A percentile compares a stretch with the other conserved stretches of the same genome.
Evolutionary conservation across 2,888 invertebrate genomes (phyloP).

Genomic region (Cinara cedri): DNA sequence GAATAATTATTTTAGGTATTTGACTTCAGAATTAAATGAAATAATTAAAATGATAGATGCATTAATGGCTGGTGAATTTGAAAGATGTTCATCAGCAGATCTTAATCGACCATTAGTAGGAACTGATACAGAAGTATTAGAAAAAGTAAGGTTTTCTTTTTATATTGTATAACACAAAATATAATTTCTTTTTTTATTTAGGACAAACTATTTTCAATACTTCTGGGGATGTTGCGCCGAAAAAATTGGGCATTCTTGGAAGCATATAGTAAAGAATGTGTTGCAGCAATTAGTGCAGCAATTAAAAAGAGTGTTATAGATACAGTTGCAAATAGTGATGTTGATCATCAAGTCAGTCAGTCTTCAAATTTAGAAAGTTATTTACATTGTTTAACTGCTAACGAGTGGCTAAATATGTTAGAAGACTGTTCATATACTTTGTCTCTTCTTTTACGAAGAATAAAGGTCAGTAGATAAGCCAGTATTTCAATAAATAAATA

Average conservation of each 20-base stretch:
- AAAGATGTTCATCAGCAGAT: conserved; percentile 87
- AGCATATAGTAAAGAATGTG: conserved; percentile 85
- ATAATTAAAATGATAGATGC: conserved; percentile 95
- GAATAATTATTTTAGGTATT: conserved; percentile 70
- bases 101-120: conserved; percentile 80
- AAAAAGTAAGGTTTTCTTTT: conserved; percentile 64
- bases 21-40: conserved; percentile 93
- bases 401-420: conserved; percentile 74
- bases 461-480: conserved; percentile 65
- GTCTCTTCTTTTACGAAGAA: conserved; percentile 74
- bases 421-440: conserved; percentile 72
- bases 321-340: conserved; percentile 69
- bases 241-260: conserved; percentile 80
- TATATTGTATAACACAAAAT: not conserved
- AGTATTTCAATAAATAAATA: not conserved
- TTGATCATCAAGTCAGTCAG: conserved; percentile 59
- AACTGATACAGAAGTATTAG: conserved; percentile 70
- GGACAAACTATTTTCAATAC: conserved; percentile 85
- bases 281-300: conserved; percentile 84
- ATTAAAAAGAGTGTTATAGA: conserved; percentile 82
- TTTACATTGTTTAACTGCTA: conserved; percentile 66
- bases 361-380: conserved; percentile 67
- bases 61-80: conserved; percentile 95
- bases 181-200: conserved; percentile 63
- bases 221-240: conserved; percentile 83